These are phyloP conservation scores for Microcaecilia unicolor DNA, from an alignment of 2,797 vertebrate genomes.

Conservation along the genomic window DNA sequence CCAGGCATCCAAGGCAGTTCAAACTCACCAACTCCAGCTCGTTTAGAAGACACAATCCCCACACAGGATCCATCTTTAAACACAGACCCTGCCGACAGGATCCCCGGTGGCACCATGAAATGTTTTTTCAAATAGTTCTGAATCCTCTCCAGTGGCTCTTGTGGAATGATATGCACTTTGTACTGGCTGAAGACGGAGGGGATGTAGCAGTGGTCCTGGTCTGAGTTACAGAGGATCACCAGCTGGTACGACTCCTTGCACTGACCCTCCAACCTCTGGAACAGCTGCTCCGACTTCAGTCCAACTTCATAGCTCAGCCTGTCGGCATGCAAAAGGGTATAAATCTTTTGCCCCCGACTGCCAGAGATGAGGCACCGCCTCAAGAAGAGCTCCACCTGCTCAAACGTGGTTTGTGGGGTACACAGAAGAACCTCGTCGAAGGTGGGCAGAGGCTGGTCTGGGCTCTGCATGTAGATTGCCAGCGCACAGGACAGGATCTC, in stretches of 20 bases:
- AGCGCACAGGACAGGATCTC: constrained; percentile 75
- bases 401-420: constrained; percentile 61
- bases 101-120: constrained; percentile 47
- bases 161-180: constrained; percentile 73
- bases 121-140: constrained; percentile 72
- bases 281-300: constrained; percentile 69
- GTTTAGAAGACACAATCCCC: constrained; percentile 75
- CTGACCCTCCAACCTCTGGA: constrained; percentile 57
- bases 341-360: constrained; percentile 56
- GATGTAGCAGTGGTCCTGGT: constrained; percentile 79
- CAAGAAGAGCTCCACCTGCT: constrained; percentile 83
- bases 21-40: constrained; percentile 81
- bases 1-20: no score
- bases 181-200: constrained; percentile 84
- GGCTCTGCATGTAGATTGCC: constrained; percentile 77
- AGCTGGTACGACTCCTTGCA: constrained; percentile 55
- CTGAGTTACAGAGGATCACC: constrained; percentile 74
- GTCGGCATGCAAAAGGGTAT: constrained; percentile 76
- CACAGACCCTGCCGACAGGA: constrained; percentile 57
- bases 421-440: constrained; percentile 91
- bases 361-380: constrained; percentile 70
- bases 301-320: constrained; percentile 82
- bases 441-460: constrained; percentile 63
- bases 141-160: constrained; percentile 46
- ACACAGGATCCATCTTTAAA: constrained; percentile 70